phyloP scores from a whole-genome alignment of 2,888 invertebrate genomes.

The Pseudoips prasinana region DNA sequence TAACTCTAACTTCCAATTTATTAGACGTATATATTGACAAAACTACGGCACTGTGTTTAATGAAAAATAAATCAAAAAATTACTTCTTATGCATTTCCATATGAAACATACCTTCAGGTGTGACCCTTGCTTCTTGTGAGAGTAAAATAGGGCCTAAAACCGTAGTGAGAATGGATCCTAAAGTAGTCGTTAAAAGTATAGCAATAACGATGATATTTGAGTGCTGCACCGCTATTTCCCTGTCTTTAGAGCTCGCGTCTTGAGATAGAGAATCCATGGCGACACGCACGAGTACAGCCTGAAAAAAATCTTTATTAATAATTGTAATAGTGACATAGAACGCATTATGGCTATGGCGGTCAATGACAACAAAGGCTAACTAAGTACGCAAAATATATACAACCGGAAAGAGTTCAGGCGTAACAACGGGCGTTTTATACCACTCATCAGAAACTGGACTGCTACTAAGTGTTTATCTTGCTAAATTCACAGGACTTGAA shows the following conservation, averaged over 20 bases:
- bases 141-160: slow-evolving; percentile 67
- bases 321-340: background rate
- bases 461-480: too few relatives aligned
- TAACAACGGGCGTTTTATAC: too few relatives aligned
- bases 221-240: slow-evolving; percentile 60
- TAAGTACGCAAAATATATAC: background rate
- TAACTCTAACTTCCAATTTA: too few relatives aligned
- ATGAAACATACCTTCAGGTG: slow-evolving; percentile 63
- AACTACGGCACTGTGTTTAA: too few relatives aligned
- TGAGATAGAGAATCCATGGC: slow-evolving; percentile 68
- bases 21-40: too few relatives aligned
- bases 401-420: too few relatives aligned
- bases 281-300: slow-evolving; percentile 73
- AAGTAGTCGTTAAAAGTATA: slow-evolving; percentile 63
- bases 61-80: too few relatives aligned
- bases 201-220: slow-evolving; percentile 75
- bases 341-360: background rate
- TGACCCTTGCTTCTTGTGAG: slow-evolving; percentile 59
- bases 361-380: background rate
- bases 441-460: too few relatives aligned
- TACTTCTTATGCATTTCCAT: too few relatives aligned
- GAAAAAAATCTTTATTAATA: slow-evolving; percentile 42
- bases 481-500: too few relatives aligned
- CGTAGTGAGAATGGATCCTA: slow-evolving; percentile 66
- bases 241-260: slow-evolving; percentile 56